These are phyloP conservation scores for Hydrotaea cyrtoneurina DNA, from an alignment of 2,888 invertebrate genomes.

Conservation along the genomic window DNA sequence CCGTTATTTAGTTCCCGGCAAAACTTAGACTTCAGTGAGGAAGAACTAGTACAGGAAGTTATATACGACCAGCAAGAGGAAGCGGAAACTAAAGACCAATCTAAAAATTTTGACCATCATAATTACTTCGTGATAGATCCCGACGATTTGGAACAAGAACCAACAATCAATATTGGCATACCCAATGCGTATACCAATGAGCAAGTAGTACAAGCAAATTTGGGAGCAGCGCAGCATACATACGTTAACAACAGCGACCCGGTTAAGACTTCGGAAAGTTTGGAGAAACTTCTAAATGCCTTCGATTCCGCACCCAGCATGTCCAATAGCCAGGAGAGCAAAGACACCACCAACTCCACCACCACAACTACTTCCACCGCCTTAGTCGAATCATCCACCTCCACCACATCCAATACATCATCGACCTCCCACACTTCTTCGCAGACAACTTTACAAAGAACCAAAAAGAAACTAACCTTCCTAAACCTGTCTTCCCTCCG, in stretches of 20 bases:
- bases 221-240: conserved; percentile 69
- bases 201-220: conserved; percentile 75
- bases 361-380: conserved; percentile 75
- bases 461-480: conserved; percentile 78
- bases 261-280: conserved; percentile 65
- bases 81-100: neutral
- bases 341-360: conserved; percentile 72
- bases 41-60: conserved; percentile 80
- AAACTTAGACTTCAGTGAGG: conserved; percentile 77
- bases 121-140: conserved; percentile 80
- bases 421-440: conserved; percentile 70
- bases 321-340: conserved; percentile 78
- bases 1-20: conserved; percentile 76
- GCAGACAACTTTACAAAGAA: conserved; percentile 71
- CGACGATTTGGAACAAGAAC: conserved; percentile 74
- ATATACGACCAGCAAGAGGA: conserved; percentile 78
- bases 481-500: conserved; percentile 78
- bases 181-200: conserved; percentile 78
- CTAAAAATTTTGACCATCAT: conserved; percentile 77
- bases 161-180: conserved; percentile 74
- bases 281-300: conserved; percentile 71
- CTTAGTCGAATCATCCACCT: conserved; percentile 77
- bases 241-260: conserved; percentile 46
- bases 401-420: conserved; percentile 73
- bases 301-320: conserved; percentile 73